A percentile compares a stretch with the other conserved stretches of the same genome.
These are phyloP conservation scores for Phaetusa simplex DNA, from an alignment of 2,113 vertebrate genomes.

Conservation along the genomic window DNA sequence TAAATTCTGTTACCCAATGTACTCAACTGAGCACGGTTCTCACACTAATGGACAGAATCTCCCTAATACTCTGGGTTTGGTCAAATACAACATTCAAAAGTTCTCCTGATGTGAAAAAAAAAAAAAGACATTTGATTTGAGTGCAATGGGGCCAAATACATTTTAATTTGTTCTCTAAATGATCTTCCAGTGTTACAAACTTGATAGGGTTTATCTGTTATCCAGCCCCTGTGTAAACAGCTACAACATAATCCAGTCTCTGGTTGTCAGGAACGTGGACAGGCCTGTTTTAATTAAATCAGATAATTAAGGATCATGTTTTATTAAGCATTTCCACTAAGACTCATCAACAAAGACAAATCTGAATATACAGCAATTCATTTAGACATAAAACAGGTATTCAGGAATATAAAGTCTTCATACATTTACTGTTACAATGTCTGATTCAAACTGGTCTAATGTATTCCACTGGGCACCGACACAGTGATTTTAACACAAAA, in stretches of 20 bases:
- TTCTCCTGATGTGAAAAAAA: not conserved
- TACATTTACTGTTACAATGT: not conserved
- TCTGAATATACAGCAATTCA: not conserved
- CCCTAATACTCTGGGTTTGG: not conserved
- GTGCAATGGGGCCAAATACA: not conserved
- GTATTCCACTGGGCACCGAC: not conserved
- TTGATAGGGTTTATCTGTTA: not conserved
- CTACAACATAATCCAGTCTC: not conserved
- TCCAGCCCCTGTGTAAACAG: not conserved
- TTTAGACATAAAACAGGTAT: not conserved
- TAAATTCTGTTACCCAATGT: not conserved
- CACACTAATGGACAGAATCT: not conserved
- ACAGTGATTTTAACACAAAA: not conserved
- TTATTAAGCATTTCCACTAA: not conserved
- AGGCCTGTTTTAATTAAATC: not conserved
- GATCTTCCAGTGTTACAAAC: not conserved
- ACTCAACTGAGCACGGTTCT: not conserved
- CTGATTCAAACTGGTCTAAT: not conserved
- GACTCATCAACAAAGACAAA: not conserved
- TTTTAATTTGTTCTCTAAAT: not conserved
- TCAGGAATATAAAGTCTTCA: not conserved
- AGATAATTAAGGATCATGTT: constrained; percentile 1
- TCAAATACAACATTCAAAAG: not conserved
- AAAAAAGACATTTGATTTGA: not conserved
- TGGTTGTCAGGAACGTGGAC: not conserved